Evolutionary conservation across 2,113 vertebrate species (phyloP).

Genomic region (Elgaria multicarinata): DNA sequence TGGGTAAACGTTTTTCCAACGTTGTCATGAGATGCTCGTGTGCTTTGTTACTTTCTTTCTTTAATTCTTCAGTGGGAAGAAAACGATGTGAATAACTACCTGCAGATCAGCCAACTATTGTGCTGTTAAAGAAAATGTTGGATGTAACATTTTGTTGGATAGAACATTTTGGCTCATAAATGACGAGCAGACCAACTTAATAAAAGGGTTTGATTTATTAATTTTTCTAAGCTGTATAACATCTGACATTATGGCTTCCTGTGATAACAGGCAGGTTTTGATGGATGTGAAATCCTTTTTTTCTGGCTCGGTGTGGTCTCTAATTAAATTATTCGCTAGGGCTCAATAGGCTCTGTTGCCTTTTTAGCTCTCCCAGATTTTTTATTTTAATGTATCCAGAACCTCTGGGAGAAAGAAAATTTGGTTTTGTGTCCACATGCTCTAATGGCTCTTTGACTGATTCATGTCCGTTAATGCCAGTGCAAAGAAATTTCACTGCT

Average conservation of each 20-base stretch:
- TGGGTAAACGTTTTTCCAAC: constrained; percentile 38
- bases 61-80: constrained; percentile 23
- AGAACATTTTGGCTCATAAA: constrained; percentile 39
- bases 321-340: constrained; percentile 44
- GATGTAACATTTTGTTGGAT: background rate
- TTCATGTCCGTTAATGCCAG: background rate
- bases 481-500: background rate
- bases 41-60: constrained; percentile 18
- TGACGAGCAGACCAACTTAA: constrained; percentile 34
- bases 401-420: constrained; percentile 38
- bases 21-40: constrained; percentile 42
- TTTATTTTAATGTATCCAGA: background rate
- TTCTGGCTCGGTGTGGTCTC: constrained; percentile 25
- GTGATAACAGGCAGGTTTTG: constrained; percentile 34
- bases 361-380: constrained; percentile 36
- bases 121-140: constrained; percentile 34
- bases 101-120: constrained; percentile 52
- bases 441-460: constrained; percentile 19
- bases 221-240: constrained; percentile 22
- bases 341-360: constrained; percentile 18
- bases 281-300: constrained; percentile 35
- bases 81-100: constrained; percentile 41
- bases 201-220: constrained; percentile 22
- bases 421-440: background rate
- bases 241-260: constrained; percentile 33